Evolutionary conservation across 2,113 vertebrate genomes (phyloP).

Genomic region (Atlantisia rogersi): DNA sequence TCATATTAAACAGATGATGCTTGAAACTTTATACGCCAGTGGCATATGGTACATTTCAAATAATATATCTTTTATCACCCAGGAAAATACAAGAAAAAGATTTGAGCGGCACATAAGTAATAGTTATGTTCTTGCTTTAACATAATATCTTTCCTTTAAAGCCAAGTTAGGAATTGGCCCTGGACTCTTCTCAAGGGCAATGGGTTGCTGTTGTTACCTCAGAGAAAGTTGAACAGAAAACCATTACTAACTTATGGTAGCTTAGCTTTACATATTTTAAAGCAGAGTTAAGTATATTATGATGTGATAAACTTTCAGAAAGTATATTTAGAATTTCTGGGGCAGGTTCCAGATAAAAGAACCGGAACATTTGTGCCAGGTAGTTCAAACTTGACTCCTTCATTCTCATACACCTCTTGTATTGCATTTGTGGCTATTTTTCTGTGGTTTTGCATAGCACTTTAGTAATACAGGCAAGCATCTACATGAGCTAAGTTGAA

Average conservation of each 20-base stretch:
- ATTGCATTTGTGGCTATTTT: not conserved
- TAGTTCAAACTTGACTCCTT: not conserved
- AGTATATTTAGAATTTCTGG: not conserved
- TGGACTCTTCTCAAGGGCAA: not conserved
- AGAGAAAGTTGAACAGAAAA: not conserved
- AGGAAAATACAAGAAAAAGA: not conserved
- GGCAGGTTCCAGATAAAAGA: not conserved
- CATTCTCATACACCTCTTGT: not conserved
- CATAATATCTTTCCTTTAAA: not conserved
- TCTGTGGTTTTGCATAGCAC: not conserved
- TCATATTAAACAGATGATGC: not conserved
- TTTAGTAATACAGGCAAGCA: not conserved
- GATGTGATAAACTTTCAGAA: not conserved
- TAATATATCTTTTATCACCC: not conserved
- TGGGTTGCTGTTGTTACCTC: not conserved
- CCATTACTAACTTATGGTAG: fast-evolving
- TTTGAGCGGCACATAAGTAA: not conserved
- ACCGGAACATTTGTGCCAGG: not conserved
- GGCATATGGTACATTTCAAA: not conserved
- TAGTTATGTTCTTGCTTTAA: not conserved
- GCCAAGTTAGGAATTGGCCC: not conserved
- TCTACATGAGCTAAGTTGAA: not conserved
- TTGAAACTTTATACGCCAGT: not conserved
- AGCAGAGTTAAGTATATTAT: not conserved
- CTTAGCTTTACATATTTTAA: not conserved